Evolutionary conservation across 2,888 invertebrate species (phyloP).

Genomic region (Adineta ricciae): DNA sequence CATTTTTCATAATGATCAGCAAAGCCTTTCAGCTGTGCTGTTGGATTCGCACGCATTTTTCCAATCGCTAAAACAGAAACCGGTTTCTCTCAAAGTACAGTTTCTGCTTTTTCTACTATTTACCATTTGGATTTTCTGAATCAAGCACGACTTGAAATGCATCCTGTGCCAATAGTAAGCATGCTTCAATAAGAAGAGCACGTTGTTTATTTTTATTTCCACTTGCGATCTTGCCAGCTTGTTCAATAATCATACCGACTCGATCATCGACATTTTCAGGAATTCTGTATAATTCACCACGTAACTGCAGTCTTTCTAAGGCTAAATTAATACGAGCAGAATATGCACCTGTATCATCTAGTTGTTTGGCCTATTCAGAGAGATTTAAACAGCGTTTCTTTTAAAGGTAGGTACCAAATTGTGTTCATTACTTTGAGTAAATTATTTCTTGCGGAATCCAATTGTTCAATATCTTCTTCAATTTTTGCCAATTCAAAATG

Average conservation of each 20-base stretch:
- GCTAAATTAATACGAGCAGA: slow-evolving; percentile 44
- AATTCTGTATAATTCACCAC: slow-evolving; percentile 46
- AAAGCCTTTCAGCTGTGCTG: slow-evolving; percentile 15
- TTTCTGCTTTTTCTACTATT: slow-evolving; percentile 34
- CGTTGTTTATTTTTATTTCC: slow-evolving; percentile 38
- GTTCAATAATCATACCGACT: slow-evolving; percentile 50
- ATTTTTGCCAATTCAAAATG: slow-evolving; percentile 48
- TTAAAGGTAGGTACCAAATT: background rate
- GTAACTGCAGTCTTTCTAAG: slow-evolving; percentile 43
- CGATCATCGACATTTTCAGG: slow-evolving; percentile 47
- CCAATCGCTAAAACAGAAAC: background rate
- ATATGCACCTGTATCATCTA: slow-evolving; percentile 48
- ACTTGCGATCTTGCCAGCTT: slow-evolving; percentile 38
- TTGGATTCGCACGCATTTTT: slow-evolving; percentile 18
- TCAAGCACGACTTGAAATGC: slow-evolving; percentile 47
- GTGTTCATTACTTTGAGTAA: slow-evolving; percentile 45
- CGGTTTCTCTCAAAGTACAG: too few species aligned
- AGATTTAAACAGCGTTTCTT: background rate
- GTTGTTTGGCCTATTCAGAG: slow-evolving; percentile 40
- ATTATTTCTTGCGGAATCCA: slow-evolving; percentile 46
- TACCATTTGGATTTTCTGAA: slow-evolving; percentile 41
- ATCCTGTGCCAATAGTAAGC: slow-evolving; percentile 47
- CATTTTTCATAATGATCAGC: slow-evolving; percentile 32
- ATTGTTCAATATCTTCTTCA: slow-evolving; percentile 49
- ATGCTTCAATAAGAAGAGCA: slow-evolving; percentile 46